A percentile compares a stretch with the other conserved stretches of the same genome.
Conservation (phyloP, 2,888 invertebrate species). For the Agrotis ipsilon region DNA sequence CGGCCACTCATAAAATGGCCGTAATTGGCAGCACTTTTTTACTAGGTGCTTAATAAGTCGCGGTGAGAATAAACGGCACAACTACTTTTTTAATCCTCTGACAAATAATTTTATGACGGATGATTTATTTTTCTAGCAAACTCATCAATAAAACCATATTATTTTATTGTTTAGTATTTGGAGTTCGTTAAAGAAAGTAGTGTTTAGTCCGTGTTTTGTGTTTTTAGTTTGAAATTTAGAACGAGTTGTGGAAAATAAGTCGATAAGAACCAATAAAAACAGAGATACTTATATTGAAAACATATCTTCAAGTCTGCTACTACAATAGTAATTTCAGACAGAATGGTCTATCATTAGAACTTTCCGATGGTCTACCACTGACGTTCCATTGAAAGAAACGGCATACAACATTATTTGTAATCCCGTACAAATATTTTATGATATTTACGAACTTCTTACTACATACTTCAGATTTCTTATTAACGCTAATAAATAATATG, state of each 20-base stretch:
- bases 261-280: not conserved
- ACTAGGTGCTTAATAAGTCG: conserved; percentile 1
- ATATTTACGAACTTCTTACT: no score
- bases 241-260: not conserved
- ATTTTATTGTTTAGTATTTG: conserved; percentile 13
- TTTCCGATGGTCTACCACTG: no score
- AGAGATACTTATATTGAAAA: no score
- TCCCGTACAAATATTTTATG: no score
- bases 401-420: no score
- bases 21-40: conserved; percentile 18
- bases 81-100: conserved; percentile 28
- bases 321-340: no score
- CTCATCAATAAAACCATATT: conserved; percentile 3
- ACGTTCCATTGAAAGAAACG: no score
- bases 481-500: no score
- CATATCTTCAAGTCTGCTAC: no score
- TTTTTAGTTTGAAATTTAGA: conserved; percentile 4
- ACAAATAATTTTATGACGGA: conserved; percentile 38
- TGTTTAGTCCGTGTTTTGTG: not conserved
- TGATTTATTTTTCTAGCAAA: conserved; percentile 33
- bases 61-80: conserved; percentile 41
- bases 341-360: no score
- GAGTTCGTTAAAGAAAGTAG: not conserved
- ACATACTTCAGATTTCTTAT: no score
- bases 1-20: conserved; percentile 33